Percentiles rank a stretch among this genome's conserved stretches.
phyloP scores from a whole-genome alignment of 1,140 invertebrate genomes.

The Bombus balteatus region DNA sequence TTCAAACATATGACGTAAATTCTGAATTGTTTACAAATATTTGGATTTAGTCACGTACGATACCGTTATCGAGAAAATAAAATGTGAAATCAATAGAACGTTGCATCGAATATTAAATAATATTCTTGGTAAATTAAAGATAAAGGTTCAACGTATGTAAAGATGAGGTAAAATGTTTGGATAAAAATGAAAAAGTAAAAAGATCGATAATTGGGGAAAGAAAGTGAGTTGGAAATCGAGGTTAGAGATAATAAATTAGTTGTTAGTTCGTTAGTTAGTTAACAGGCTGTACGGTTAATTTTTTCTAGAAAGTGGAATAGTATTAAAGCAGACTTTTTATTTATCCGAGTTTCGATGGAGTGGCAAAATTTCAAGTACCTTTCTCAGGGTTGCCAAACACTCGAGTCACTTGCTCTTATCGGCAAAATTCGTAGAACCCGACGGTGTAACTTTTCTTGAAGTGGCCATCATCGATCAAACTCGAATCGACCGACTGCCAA shows the following conservation, averaged over 20 bases:
- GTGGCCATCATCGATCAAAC: constrained; percentile 60
- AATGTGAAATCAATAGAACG: too few species aligned
- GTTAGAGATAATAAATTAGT: too few species aligned
- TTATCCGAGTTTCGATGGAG: neutral
- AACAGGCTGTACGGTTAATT: neutral
- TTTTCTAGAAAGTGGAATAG: neutral
- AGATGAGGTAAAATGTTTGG: neutral
- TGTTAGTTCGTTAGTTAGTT: neutral
- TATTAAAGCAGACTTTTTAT: constrained; percentile 1
- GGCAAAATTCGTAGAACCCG: constrained; percentile 56
- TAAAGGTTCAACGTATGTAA: neutral
- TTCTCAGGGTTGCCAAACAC: constrained; percentile 36
- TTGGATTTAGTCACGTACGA: neutral
- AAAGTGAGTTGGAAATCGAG: too few species aligned
- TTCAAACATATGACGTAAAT: too few species aligned
- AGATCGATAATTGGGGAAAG: too few species aligned
- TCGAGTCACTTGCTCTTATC: constrained; percentile 38
- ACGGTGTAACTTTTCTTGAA: constrained; percentile 52
- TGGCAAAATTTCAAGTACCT: constrained; percentile 29
- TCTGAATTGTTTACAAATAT: too few species aligned
- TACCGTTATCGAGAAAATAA: accelerated
- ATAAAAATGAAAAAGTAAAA: too few species aligned
- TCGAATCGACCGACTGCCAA: constrained; percentile 54
- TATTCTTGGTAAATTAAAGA: neutral
- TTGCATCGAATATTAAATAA: neutral